Percentiles rank a stretch among this genome's conserved stretches.
These are phyloP conservation scores for Ataeniobius toweri DNA, from an alignment of 2,797 vertebrate species.

Conservation along the genomic window DNA sequence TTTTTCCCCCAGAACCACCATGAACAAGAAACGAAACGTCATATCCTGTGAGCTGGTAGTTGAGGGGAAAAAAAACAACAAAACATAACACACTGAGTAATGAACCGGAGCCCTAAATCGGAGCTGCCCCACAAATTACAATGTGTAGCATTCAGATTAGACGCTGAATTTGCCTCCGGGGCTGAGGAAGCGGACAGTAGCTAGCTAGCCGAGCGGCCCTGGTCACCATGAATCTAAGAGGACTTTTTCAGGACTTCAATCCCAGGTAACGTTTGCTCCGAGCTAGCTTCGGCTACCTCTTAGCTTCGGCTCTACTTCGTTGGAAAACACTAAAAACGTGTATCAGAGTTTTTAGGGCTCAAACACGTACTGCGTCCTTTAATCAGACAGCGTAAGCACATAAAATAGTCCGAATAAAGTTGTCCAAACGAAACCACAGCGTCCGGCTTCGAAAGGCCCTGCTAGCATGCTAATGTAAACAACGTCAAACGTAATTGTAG, in stretches of 20 bases:
- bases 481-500: neutral
- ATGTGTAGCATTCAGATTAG: slow-evolving; percentile 15
- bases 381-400: no score
- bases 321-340: neutral
- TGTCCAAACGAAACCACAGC: neutral
- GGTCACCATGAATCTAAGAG: slow-evolving; percentile 73
- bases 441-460: slow-evolving; percentile 1
- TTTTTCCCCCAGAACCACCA: neutral
- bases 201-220: neutral
- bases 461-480: slow-evolving; percentile 9
- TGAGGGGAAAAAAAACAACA: neutral
- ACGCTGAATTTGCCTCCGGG: neutral
- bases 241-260: slow-evolving; percentile 79
- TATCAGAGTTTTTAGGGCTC: accelerated
- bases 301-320: neutral
- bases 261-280: slow-evolving; percentile 65
- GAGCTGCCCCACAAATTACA: neutral
- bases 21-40: slow-evolving; percentile 18
- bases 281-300: slow-evolving; percentile 20
- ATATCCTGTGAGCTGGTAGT: neutral
- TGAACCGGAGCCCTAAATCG: slow-evolving; percentile 14
- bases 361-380: accelerated
- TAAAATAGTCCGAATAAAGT: neutral
- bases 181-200: neutral
- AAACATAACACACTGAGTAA: slow-evolving; percentile 35